Base-by-base conservation (phyloP, 2,797 vertebrate genomes). In the Trematomus bernacchii region DNA sequence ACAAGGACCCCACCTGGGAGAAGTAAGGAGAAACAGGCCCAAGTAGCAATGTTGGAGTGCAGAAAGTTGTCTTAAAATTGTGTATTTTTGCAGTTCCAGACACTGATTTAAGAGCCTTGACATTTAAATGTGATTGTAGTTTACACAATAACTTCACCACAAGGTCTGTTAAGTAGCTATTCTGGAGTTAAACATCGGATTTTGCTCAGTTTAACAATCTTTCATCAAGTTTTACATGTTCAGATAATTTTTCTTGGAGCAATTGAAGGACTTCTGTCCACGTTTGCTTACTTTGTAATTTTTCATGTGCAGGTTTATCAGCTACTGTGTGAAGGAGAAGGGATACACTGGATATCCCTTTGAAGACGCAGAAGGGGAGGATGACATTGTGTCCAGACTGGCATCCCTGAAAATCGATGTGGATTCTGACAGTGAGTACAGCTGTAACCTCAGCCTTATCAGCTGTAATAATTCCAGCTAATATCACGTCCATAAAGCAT, bases 1-100 rank as follows among this genome's bases (percentile, higher is more conserved):
- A 90, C 86, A 96, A 96, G 71, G 96, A 99, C 63, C 84, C 81
- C 0, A 93, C 94, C 79, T 99, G 98, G 98, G 76, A 92, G 63
- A 94, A 85, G 98, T 99, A 92, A 96, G 89, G 14, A 40, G 18
- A 16, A 80, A 14, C 40, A 42, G 19, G 4, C 27, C 18, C 13
- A 16, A 43, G 16, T 12, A 42, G 18, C 43, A 23, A n/a, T 10
- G 40, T 48, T 40, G 11, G 21, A 10, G 30, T 42, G 46, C 2
- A 10, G 2, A 23, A 15, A 18, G 11, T 15, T 53, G 27, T 18
- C 3, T 7, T 21, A 43, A 59, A 30, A 52, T 37, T 18, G 40
- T 3, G 18, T 15, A 43, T 30, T 0, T 14, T 21, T 51, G 27
- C 10, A 51, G 9, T 21, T 37, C n/a, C 11, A 48, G 58, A 51